Percentiles rank a stretch among this genome's conserved stretches.
Evolutionary conservation across 2,888 invertebrate species (phyloP).

Genomic region (Antitype chi): DNA sequence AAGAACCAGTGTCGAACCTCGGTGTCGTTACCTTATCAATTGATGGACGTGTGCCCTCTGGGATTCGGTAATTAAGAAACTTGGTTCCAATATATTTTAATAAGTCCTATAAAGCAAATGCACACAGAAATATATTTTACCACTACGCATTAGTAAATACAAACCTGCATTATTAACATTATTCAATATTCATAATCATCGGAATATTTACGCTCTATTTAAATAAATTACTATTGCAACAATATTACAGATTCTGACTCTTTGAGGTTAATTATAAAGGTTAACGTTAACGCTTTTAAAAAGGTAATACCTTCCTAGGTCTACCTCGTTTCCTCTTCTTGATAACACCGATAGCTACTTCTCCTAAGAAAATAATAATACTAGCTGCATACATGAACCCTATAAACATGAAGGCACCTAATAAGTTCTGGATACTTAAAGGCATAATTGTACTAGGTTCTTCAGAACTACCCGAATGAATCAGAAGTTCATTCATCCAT

Average conservation of each 20-base stretch:
- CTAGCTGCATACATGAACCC: slow-evolving; percentile 83
- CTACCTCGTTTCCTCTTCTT: slow-evolving; percentile 35
- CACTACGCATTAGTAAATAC: background rate
- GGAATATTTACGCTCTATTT: slow-evolving; percentile 25
- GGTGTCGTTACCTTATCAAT: no score
- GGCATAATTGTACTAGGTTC: slow-evolving; percentile 80
- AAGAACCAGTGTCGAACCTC: background rate
- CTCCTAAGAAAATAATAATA: slow-evolving; percentile 81
- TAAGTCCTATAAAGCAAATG: background rate
- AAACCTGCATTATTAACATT: slow-evolving; percentile 18
- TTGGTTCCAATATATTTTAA: background rate
- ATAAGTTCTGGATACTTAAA: slow-evolving; percentile 83
- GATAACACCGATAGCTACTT: slow-evolving; percentile 70
- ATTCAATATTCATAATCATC: slow-evolving; percentile 26
- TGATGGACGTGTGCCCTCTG: no score
- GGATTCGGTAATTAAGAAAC: background rate
- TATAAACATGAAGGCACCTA: slow-evolving; percentile 88
- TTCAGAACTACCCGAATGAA: slow-evolving; percentile 75
- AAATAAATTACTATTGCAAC: slow-evolving; percentile 1
- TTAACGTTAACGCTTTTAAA: background rate
- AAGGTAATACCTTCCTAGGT: background rate
- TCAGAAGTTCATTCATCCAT: slow-evolving; percentile 86
- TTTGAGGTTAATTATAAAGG: background rate
- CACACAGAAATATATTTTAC: background rate
- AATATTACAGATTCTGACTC: no score